Evolutionary conservation across 2,888 invertebrate genomes (phyloP).

Genomic region (Reticulitermes lucifugus): DNA sequence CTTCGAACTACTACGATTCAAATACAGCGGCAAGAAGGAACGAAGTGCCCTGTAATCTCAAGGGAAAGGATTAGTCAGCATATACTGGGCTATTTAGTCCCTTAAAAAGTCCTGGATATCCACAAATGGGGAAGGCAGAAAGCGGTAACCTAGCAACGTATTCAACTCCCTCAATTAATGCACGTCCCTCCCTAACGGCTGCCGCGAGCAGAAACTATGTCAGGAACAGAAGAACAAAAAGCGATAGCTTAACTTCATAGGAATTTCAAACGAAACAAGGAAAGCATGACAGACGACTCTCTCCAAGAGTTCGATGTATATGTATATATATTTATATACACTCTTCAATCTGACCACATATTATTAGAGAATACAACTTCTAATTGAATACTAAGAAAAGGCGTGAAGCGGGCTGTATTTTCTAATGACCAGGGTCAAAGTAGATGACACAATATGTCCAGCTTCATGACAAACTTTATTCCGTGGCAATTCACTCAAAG

Average conservation of each 20-base stretch:
- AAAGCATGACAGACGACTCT: not conserved
- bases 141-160: slow-evolving; percentile 15
- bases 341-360: not conserved
- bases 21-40: no score
- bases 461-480: no score
- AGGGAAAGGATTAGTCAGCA: not conserved
- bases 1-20: no score
- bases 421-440: no score
- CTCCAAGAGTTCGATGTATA: not conserved
- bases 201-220: not conserved
- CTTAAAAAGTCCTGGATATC: not conserved
- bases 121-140: not conserved
- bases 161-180: slow-evolving; percentile 18
- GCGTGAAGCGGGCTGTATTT: no score
- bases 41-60: not conserved
- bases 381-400: not conserved
- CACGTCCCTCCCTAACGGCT: not conserved
- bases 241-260: not conserved
- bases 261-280: not conserved
- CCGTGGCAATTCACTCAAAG: no score
- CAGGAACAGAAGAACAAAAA: not conserved
- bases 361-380: not conserved
- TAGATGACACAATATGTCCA: no score
- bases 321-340: not conserved
- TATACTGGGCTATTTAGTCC: not conserved